Evolutionary conservation across 2,113 vertebrate species (phyloP).

Genomic region (Brachyistius frenatus): DNA sequence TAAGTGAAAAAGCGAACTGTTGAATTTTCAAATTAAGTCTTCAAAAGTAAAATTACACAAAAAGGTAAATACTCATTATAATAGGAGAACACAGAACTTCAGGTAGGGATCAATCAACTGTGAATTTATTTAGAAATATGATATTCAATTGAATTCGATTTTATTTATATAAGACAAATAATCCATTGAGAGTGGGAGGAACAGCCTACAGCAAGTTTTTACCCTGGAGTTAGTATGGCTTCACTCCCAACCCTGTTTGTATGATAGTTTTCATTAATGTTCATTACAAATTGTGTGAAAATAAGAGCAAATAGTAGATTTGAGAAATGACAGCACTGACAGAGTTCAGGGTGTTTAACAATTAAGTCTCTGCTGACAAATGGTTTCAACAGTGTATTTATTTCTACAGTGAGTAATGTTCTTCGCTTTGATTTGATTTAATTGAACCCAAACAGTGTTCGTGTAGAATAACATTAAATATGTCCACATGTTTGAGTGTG

Average conservation of each 20-base stretch:
- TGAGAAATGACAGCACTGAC: conserved; percentile 37
- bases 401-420: conserved; percentile 34
- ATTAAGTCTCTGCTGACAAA: conserved; percentile 26
- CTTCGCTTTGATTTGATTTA: conserved; percentile 49
- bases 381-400: conserved; percentile 25
- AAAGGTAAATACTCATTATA: neutral
- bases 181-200: neutral
- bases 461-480: conserved; percentile 38
- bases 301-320: conserved; percentile 21
- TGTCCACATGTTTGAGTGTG: conserved; percentile 54
- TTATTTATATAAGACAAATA: conserved; percentile 11
- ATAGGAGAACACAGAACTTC: neutral
- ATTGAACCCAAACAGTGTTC: conserved; percentile 30
- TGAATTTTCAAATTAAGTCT: neutral
- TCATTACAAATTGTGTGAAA: conserved; percentile 5
- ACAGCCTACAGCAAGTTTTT: conserved; percentile 5
- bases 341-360: conserved; percentile 33
- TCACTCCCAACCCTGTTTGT: neutral
- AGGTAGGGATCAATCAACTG: neutral
- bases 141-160: no score
- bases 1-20: no score
- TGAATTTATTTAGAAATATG: conserved; percentile 1
- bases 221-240: neutral
- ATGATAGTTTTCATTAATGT: conserved; percentile 29
- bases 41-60: neutral